phyloP scores from a whole-genome alignment of 2,797 vertebrate species.

The Caiman crocodilus region DNA sequence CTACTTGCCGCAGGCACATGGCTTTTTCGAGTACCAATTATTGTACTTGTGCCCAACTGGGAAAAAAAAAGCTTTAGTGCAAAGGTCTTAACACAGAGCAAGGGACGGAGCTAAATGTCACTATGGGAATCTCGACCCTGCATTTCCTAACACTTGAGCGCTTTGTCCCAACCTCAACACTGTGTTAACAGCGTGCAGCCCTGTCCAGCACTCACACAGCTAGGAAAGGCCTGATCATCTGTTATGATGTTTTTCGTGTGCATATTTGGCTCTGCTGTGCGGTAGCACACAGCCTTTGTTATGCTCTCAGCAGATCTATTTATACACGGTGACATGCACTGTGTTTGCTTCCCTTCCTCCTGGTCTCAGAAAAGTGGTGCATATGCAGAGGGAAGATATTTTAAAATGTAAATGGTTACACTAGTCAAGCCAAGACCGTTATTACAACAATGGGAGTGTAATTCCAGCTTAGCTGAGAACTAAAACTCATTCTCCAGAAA shows the following conservation, averaged over 20 bases:
- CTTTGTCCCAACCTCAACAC: fast-evolving
- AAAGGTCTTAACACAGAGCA: neutral
- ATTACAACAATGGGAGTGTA: neutral
- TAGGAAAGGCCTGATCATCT: neutral
- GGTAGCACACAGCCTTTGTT: neutral
- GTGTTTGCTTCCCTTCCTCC: neutral
- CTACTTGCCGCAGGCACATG: neutral
- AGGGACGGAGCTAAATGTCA: neutral
- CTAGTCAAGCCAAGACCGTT: no score
- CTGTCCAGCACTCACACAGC: neutral
- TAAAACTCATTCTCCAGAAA: neutral
- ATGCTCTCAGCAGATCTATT: fast-evolving
- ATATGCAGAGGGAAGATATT: neutral
- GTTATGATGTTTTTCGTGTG: neutral
- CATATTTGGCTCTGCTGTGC: neutral
- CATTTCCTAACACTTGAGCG: neutral
- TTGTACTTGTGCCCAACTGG: neutral
- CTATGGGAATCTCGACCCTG: neutral
- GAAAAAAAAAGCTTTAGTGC: fast-evolving
- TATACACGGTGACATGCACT: no score
- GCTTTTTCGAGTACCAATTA: neutral
- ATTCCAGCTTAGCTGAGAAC: neutral
- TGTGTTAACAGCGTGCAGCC: fast-evolving
- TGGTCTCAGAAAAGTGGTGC: neutral
- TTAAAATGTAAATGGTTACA: neutral